Base-by-base conservation (phyloP, 2,113 vertebrate species). In the Poecilia latipinna region DNA sequence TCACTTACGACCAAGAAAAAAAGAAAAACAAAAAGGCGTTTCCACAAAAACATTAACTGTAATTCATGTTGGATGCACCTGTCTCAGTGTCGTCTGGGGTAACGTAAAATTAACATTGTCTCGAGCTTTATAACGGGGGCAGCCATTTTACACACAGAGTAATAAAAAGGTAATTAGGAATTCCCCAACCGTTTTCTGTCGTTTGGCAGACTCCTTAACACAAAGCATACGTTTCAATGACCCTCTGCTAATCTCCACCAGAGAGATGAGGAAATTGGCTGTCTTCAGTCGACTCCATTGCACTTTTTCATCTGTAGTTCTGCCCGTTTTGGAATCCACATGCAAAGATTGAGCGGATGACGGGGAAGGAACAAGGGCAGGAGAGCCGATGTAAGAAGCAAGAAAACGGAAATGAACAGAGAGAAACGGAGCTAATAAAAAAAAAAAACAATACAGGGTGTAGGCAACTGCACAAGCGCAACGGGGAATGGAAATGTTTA, bases 101-200 rank as follows among this genome's bases (percentile, higher is more conserved):
- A 78, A 90, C 83, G 83, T 90, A 88, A 90, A 85, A 86, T 90
- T 88, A 89, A 86, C 82, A 83, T 86, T 69, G 64, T 86, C 86
- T 88, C 77, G 86, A 85, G 87, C 86, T 87, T 87, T 80, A 90
- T 93, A 94, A 95, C 89, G 90, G 89, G 88, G 90, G 88, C 87
- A 88, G 91, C 90, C 92, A 91, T 94, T 93, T 90, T 91, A 91
- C 89, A 91, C 82, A 85, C 88, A 88, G 84, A 79, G 91, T 86
- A 93, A 93, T 93, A 89, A 92, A 92, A 92, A 91, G 86, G 93
- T 92, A 91, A 93, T 93, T 93, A 90, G 88, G 86, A 93, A 93
- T 93, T 87, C 83, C 83, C 89, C 82, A 87, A 89, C 91, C 83
- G 82, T 90, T 90, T 88, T 87, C 90, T 78, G 86, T 90, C 90